Evolutionary conservation across 2,888 invertebrate genomes (phyloP).

Genomic region (Eudemis profundana): DNA sequence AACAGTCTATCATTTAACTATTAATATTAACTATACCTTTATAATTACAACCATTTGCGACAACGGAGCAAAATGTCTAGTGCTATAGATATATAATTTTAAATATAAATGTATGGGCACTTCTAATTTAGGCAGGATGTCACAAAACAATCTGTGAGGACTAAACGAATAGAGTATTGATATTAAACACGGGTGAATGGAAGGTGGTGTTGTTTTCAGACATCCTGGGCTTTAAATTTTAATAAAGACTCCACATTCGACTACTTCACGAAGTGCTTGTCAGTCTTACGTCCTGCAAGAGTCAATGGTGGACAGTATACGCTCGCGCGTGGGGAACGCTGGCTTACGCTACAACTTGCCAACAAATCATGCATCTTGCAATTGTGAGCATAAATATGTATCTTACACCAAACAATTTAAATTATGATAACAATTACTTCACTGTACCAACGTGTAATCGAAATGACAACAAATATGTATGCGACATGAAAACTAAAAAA

Average conservation of each 20-base stretch:
- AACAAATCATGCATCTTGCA: conserved; percentile 50
- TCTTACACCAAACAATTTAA: conserved; percentile 44
- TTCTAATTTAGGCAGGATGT: conserved; percentile 70
- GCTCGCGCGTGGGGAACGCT: conserved; percentile 48
- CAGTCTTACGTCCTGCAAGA: conserved; percentile 75
- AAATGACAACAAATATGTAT: conserved; percentile 59
- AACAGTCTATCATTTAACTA: conserved; percentile 83
- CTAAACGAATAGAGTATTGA: conserved; percentile 21
- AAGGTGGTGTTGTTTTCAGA: conserved; percentile 57
- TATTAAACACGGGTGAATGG: conserved; percentile 34
- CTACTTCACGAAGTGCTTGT: conserved; percentile 66
- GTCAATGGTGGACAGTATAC: conserved; percentile 43
- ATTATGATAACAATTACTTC: conserved; percentile 47
- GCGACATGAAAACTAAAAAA: conserved; percentile 69
- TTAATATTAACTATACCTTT: conserved; percentile 76
- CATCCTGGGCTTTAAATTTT: conserved; percentile 62
- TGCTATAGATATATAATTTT: conserved; percentile 74
- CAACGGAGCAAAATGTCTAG: conserved; percentile 81
- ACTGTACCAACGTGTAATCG: conserved; percentile 59
- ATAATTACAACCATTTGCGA: conserved; percentile 83
- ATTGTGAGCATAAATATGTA: conserved; percentile 53
- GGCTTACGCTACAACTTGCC: conserved; percentile 45
- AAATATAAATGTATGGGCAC: conserved; percentile 68
- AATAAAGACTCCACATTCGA: conserved; percentile 60
- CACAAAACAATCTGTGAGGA: conserved; percentile 59